Conservation (phyloP, 2,888 invertebrate genomes). For the Drosophila hamatofila region DNA sequence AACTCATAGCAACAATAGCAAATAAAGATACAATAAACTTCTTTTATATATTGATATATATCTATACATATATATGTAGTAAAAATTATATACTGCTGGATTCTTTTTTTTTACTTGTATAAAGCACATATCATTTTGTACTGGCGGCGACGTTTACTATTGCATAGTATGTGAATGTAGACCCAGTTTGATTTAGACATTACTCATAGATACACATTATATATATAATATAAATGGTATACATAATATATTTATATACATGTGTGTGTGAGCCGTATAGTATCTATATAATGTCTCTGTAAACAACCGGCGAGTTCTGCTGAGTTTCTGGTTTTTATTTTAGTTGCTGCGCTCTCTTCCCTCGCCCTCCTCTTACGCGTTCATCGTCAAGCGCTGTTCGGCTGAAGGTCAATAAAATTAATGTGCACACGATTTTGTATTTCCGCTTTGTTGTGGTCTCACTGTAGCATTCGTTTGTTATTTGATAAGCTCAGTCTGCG, state of each 20-base stretch:
- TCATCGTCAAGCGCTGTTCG: slow-evolving; percentile 25
- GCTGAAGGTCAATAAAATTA: slow-evolving; percentile 66
- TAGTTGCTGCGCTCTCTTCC: slow-evolving; percentile 18
- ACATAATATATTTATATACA: slow-evolving; percentile 1
- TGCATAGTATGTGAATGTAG: slow-evolving; percentile 35
- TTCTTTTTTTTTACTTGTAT: slow-evolving; percentile 12
- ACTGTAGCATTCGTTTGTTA: slow-evolving; percentile 38
- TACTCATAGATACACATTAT: slow-evolving; percentile 38
- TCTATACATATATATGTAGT: not conserved
- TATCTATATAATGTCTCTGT: slow-evolving; percentile 27
- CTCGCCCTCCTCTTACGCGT: slow-evolving; percentile 4
- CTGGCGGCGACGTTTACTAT: slow-evolving; percentile 49
- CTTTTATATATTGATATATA: not conserved
- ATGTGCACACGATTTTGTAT: slow-evolving; percentile 46
- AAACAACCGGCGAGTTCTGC: slow-evolving; percentile 39
- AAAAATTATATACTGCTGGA: slow-evolving; percentile 8
- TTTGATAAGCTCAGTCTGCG: slow-evolving; percentile 48
- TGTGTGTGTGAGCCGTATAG: not conserved
- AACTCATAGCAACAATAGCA: slow-evolving; percentile 23
- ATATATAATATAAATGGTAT: slow-evolving; percentile 12
- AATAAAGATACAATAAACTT: slow-evolving; percentile 2
- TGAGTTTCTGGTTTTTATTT: slow-evolving; percentile 51
- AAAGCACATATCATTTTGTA: slow-evolving; percentile 59
- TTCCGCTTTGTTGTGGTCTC: slow-evolving; percentile 56
- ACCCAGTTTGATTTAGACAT: slow-evolving; percentile 29